Conservation (phyloP, 2,797 vertebrate species). For the Anguilla anguilla region DNA sequence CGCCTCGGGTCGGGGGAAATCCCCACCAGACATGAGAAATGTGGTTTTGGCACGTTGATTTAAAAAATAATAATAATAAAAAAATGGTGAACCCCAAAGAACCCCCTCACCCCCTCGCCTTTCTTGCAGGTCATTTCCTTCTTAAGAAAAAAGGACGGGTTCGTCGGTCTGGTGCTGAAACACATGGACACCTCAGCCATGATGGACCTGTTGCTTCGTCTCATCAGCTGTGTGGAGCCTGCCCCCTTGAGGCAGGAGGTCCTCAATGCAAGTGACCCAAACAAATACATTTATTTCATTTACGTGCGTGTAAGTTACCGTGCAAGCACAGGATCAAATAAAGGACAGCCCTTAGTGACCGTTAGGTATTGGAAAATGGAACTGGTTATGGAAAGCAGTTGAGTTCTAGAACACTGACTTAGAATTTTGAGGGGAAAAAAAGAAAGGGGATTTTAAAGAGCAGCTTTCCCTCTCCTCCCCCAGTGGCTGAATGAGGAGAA, state of each 20-base stretch:
- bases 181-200: conserved; percentile 95
- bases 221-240: conserved; percentile 95
- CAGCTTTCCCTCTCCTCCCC: conserved; percentile 19
- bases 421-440: too few species aligned
- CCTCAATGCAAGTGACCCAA: conserved; percentile 78
- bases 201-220: conserved; percentile 95
- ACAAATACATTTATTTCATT: background rate
- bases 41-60: background rate
- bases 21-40: background rate
- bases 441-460: background rate
- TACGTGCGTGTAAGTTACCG: background rate
- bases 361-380: too few species aligned
- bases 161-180: conserved; percentile 89
- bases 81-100: too few species aligned
- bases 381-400: too few species aligned
- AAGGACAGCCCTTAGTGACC: background rate
- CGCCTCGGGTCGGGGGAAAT: background rate
- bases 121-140: conserved; percentile 84
- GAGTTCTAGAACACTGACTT: too few species aligned
- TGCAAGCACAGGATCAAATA: background rate
- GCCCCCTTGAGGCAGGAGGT: conserved; percentile 88
- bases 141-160: conserved; percentile 88
- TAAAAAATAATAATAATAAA: background rate
- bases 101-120: background rate
- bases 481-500: conserved; percentile 95